Percentiles rank a stretch among this genome's conserved stretches.
Evolutionary conservation across 2,797 vertebrate genomes (phyloP).

Genomic region (Streptopelia turtur): DNA sequence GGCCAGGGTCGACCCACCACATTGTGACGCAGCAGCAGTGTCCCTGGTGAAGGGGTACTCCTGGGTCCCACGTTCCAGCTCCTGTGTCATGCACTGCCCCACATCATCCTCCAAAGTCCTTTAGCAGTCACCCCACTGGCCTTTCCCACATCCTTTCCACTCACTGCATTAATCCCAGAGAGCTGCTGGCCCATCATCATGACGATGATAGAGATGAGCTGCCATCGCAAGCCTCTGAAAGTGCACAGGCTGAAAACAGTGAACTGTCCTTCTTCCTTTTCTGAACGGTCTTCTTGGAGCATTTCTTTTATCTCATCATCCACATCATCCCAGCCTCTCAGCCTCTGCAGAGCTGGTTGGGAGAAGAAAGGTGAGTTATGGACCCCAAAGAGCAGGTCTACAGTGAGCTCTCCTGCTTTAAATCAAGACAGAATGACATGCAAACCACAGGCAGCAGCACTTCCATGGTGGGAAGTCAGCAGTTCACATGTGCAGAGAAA

Average conservation of each 20-base stretch:
- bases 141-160: background rate
- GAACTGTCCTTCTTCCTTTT: conserved; percentile 81
- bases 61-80: background rate
- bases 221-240: conserved; percentile 88
- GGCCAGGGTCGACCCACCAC: background rate
- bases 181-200: conserved; percentile 95
- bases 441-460: background rate
- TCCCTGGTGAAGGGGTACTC: background rate
- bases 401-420: background rate
- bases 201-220: conserved; percentile 86
- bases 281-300: conserved; percentile 83
- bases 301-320: conserved; percentile 87
- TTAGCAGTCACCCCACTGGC: background rate
- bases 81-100: background rate
- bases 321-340: conserved; percentile 85
- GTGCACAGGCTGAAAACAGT: conserved; percentile 82
- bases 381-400: background rate
- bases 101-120: background rate
- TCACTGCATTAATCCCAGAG: conserved; percentile 90
- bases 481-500: background rate
- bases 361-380: background rate
- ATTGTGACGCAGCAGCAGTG: rapidly evolving
- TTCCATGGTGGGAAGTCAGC: background rate
- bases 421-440: rapidly evolving
- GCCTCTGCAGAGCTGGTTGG: conserved; percentile 79